These are phyloP conservation scores for Adelosebastes latens DNA, from an alignment of 2,797 vertebrate genomes.

Conservation along the genomic window DNA sequence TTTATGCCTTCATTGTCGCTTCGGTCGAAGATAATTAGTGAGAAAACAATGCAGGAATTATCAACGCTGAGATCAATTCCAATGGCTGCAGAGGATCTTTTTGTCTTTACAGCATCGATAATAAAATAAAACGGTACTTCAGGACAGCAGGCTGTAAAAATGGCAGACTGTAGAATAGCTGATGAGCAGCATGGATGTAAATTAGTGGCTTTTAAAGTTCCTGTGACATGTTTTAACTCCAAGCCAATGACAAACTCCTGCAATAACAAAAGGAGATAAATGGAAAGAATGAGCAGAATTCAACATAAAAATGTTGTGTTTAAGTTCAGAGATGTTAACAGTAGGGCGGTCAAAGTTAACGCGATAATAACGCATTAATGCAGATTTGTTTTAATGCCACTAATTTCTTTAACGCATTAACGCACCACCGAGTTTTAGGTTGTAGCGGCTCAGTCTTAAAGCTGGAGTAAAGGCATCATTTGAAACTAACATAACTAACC, in stretches of 20 bases:
- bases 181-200: constrained; percentile 23
- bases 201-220: constrained; percentile 17
- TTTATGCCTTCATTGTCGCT: constrained; percentile 50
- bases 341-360: no score
- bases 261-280: constrained; percentile 3
- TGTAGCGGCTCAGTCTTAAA: no score
- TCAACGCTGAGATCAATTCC: constrained; percentile 53
- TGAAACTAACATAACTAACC: no score
- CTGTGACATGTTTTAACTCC: constrained; percentile 21
- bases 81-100: constrained; percentile 33
- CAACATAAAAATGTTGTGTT: neutral
- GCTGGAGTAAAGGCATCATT: no score
- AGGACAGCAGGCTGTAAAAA: constrained; percentile 31
- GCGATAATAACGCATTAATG: no score
- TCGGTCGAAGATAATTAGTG: constrained; percentile 50
- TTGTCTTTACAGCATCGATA: constrained; percentile 16
- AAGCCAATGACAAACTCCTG: neutral
- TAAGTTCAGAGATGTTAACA: neutral
- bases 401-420: no score
- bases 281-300: neutral
- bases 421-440: no score
- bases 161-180: neutral
- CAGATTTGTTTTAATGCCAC: no score
- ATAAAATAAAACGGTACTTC: constrained; percentile 30
- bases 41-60: constrained; percentile 44